Evolutionary conservation across 2,888 invertebrate species (phyloP).

Genomic region (Hecatera dysodea): DNA sequence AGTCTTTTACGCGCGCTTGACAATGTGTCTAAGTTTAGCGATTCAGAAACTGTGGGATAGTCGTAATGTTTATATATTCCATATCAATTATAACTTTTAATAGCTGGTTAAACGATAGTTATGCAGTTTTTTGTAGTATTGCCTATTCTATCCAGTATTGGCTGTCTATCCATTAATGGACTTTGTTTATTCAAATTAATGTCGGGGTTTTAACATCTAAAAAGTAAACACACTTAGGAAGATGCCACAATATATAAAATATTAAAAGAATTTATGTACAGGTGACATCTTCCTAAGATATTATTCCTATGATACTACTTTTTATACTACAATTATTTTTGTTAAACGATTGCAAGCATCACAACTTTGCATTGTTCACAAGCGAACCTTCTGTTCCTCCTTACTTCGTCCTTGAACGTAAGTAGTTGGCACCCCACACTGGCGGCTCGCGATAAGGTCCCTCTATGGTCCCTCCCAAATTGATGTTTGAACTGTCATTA

Average conservation of each 20-base stretch:
- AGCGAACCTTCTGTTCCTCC: slow-evolving; percentile 41
- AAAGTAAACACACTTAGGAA: too few relatives aligned
- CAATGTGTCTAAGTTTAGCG: neutral
- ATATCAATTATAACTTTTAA: neutral
- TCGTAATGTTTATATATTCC: neutral
- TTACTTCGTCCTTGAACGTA: slow-evolving; percentile 57
- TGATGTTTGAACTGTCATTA: slow-evolving; percentile 90
- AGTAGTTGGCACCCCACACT: slow-evolving; percentile 81
- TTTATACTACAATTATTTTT: too few relatives aligned
- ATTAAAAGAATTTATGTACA: too few relatives aligned
- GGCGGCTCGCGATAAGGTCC: slow-evolving; percentile 83
- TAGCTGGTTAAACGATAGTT: too few relatives aligned
- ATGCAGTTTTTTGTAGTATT: too few relatives aligned
- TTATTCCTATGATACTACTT: too few relatives aligned
- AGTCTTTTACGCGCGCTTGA: neutral
- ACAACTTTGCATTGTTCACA: slow-evolving; percentile 7
- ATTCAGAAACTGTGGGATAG: neutral
- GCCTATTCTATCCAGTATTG: too few relatives aligned
- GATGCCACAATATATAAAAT: too few relatives aligned
- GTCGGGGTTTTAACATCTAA: too few relatives aligned
- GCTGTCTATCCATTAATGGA: neutral
- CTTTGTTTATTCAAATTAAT: neutral
- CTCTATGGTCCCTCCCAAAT: slow-evolving; percentile 83
- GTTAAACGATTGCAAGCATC: neutral
- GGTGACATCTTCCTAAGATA: too few relatives aligned